phyloP scores from a whole-genome alignment of 2,888 invertebrate species.

The Gryllus longicercus region DNA sequence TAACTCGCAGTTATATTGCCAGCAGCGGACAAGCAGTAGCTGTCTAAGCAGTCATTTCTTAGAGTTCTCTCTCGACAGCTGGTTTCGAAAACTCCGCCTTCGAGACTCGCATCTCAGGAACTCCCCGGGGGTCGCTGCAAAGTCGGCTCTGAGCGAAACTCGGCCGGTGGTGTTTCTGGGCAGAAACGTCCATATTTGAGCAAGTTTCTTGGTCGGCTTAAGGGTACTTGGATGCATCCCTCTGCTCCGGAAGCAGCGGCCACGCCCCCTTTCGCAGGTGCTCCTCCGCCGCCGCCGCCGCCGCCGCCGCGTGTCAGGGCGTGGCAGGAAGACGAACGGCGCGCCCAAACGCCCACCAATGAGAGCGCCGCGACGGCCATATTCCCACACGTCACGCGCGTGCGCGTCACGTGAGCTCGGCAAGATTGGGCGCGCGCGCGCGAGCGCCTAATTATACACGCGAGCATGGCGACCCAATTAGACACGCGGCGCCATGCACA shows the following conservation, averaged over 20 bases:
- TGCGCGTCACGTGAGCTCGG: neutral
- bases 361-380: neutral
- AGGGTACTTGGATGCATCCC: neutral
- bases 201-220: too few relatives aligned
- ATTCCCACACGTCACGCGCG: neutral
- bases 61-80: too few relatives aligned
- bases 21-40: too few relatives aligned
- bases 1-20: too few relatives aligned
- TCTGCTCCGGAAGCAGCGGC: neutral
- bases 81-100: too few relatives aligned
- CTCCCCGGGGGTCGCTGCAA: too few relatives aligned
- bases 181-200: too few relatives aligned
- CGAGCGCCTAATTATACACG: neutral
- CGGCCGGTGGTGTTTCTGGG: too few relatives aligned
- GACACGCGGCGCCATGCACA: neutral
- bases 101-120: too few relatives aligned
- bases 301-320: neutral
- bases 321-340: conserved; percentile 8
- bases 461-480: conserved; percentile 7
- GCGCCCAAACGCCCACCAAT: neutral
- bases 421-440: conserved; percentile 10
- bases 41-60: too few relatives aligned
- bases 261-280: neutral
- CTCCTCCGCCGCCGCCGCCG: neutral
- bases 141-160: too few relatives aligned